Percentiles rank a stretch among this genome's conserved stretches.
These are phyloP conservation scores for Decapterus maruadsi DNA, from an alignment of 2,797 vertebrate species.

Conservation along the genomic window DNA sequence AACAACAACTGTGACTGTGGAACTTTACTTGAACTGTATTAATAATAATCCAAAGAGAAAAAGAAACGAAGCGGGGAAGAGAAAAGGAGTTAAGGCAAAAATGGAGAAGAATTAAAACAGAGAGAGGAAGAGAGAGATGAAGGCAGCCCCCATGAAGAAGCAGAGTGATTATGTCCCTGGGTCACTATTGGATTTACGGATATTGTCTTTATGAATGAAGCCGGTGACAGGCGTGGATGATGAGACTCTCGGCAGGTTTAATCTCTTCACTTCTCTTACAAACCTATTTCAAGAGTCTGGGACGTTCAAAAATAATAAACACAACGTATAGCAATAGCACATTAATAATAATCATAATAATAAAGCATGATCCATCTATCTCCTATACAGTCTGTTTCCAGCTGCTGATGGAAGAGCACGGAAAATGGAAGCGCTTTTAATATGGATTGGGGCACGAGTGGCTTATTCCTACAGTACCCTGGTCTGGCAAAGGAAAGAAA, in stretches of 20 bases:
- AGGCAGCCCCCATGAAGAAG: constrained; percentile 27
- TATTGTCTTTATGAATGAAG: constrained; percentile 76
- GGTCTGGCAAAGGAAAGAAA: constrained; percentile 47
- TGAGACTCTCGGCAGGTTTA: constrained; percentile 60
- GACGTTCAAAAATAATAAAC: constrained; percentile 23
- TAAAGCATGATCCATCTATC: constrained; percentile 38
- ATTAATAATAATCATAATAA: constrained; percentile 12
- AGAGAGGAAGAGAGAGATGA: constrained; percentile 11
- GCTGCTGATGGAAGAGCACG: neutral
- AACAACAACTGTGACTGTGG: constrained; percentile 32
- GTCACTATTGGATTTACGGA: constrained; percentile 72
- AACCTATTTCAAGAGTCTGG: constrained; percentile 57
- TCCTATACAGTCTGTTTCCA: constrained; percentile 22
- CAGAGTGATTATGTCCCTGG: constrained; percentile 60
- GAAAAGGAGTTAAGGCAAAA: neutral
- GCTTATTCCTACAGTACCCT: constrained; percentile 46
- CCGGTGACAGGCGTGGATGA: constrained; percentile 60
- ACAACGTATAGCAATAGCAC: neutral
- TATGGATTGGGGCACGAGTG: constrained; percentile 48
- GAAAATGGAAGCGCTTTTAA: constrained; percentile 33
- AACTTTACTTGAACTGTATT: constrained; percentile 50
- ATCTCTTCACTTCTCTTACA: constrained; percentile 58
- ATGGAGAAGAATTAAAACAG: neutral
- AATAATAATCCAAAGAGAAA: constrained; percentile 42
- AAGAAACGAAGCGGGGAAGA: neutral